A percentile compares a stretch with the other conserved stretches of the same genome.
These are phyloP conservation scores for Nezara viridula DNA, from an alignment of 2,888 invertebrate species.

Conservation along the genomic window DNA sequence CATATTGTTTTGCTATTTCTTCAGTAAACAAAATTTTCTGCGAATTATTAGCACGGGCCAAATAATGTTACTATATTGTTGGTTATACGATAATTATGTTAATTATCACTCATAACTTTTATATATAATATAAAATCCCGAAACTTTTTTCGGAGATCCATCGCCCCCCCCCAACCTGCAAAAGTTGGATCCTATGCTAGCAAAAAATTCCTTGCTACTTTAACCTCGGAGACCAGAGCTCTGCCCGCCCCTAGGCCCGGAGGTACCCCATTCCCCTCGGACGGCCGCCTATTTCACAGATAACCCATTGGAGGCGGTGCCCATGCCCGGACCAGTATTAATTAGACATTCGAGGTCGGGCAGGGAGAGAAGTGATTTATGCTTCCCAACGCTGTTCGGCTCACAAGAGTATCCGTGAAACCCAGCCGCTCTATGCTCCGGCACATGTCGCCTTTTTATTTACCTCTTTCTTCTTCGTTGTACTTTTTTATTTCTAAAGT, in stretches of 20 bases:
- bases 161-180: too few relatives aligned
- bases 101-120: too few relatives aligned
- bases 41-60: too few relatives aligned
- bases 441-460: slow-evolving; percentile 27
- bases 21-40: too few relatives aligned
- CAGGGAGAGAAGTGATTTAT: neutral
- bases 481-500: slow-evolving; percentile 3
- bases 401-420: neutral
- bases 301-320: slow-evolving; percentile 17
- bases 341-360: neutral
- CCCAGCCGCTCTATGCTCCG: neutral
- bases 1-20: too few relatives aligned
- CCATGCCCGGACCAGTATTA: neutral
- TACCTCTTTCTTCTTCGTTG: neutral
- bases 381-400: neutral
- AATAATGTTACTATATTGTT: too few relatives aligned
- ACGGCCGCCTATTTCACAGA: slow-evolving; percentile 13
- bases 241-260: neutral
- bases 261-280: neutral
- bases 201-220: too few relatives aligned
- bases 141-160: too few relatives aligned
- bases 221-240: too few relatives aligned
- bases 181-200: too few relatives aligned
- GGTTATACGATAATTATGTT: too few relatives aligned
- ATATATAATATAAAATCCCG: too few relatives aligned